These are phyloP conservation scores for Calyptomena viridis DNA, from an alignment of 2,113 vertebrate genomes.

Conservation along the genomic window DNA sequence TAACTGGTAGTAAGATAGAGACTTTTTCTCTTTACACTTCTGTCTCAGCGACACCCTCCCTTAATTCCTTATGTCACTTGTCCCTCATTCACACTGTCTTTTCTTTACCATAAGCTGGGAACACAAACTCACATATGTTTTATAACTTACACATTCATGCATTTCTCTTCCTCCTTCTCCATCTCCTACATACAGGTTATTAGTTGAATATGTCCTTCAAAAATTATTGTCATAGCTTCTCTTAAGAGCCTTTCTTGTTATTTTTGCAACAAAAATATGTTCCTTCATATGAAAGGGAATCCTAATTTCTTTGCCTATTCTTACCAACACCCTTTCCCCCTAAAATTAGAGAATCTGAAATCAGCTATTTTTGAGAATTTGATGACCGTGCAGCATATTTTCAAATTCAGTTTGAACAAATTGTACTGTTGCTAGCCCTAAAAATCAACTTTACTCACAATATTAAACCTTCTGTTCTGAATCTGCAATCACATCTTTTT, in stretches of 20 bases:
- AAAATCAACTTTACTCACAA: background rate
- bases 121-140: background rate
- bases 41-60: background rate
- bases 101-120: background rate
- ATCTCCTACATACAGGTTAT: background rate
- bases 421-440: background rate
- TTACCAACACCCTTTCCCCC: background rate
- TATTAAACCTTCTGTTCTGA: background rate
- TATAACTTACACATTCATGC: background rate
- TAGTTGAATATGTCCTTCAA: background rate
- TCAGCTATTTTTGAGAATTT: background rate
- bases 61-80: background rate
- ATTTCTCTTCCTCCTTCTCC: background rate
- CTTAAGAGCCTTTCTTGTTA: background rate
- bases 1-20: background rate
- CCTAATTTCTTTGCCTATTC: background rate
- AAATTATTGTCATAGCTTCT: background rate
- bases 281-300: background rate
- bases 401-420: background rate
- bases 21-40: background rate
- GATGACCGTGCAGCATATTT: background rate
- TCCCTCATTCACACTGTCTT: background rate
- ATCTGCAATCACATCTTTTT: background rate
- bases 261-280: background rate
- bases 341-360: background rate